Base-by-base conservation (phyloP, 1,140 invertebrate genomes). In the Neotoxoptera formosana region DNA sequence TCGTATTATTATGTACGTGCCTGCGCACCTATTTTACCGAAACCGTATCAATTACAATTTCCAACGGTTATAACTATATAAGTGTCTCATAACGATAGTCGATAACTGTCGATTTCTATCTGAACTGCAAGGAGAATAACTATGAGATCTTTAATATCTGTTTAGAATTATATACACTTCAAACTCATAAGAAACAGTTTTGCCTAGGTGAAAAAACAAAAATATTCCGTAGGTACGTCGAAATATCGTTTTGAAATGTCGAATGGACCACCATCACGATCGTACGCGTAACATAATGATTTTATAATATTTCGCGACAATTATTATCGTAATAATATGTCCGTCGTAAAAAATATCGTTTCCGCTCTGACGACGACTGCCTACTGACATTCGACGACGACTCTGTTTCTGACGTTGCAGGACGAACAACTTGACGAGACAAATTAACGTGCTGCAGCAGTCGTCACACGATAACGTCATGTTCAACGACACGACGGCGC, bases 401-500 rank as follows among this genome's bases (percentile, higher is more conserved):
- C 41, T 41, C 41, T 30, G 36, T 88, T 88, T 45, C 48, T 48
- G 84, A 87, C 45, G 47, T 41, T 25, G 23, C 25, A 41, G 84
- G 45, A 30, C 45, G 41, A 76, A 76, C 30, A 76, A 76, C n/a
- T 76, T 76, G n/a, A 76, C 60, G 14, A 76, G 60, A 76, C 60
- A 67, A 14, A 14, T 67, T n/a, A n/a, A 14, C 83, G 11, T 6
- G 51, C 11, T 8, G 21, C 25, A 7, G 21, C 25, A 7, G 20
- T 34, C 51, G n/a, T 8, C 7, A 53, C 17, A 36, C 51, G 34
- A 56, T 41, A 51, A 51, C 3, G n/a, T n/a, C n/a, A 89, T 89
- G 88, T 89, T 89, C 51, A 14, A 89, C 89, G n/a, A 90, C 41
- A 90, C 56, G 51, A 56, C 88, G 21, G 88, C 20, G 6, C 53